A percentile compares a stretch with the other conserved stretches of the same genome.
Evolutionary conservation across 2,888 invertebrate genomes (phyloP).

Genomic region (Leucozona laternaria): DNA sequence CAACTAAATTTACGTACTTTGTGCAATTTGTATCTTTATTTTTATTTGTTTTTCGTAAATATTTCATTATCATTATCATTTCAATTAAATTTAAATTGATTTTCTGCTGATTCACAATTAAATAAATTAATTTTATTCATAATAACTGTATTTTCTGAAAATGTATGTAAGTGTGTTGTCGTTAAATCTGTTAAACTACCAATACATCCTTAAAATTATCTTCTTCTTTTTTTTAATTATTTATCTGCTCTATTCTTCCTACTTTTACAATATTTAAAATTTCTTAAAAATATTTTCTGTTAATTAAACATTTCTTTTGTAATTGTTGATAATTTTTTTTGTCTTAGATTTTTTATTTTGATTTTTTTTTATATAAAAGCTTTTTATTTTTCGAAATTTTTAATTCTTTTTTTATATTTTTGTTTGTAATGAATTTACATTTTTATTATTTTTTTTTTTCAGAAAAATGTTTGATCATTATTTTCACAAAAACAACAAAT

Average conservation of each 20-base stretch:
- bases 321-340: slow-evolving; percentile 36
- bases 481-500: background rate
- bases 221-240: slow-evolving; percentile 6
- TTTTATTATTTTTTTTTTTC: slow-evolving; percentile 24
- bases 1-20: slow-evolving; percentile 60
- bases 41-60: slow-evolving; percentile 48
- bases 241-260: slow-evolving; percentile 9
- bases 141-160: slow-evolving; percentile 27
- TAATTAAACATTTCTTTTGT: slow-evolving; percentile 28
- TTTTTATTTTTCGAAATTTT: slow-evolving; percentile 34
- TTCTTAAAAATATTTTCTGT: slow-evolving; percentile 67
- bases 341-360: slow-evolving; percentile 5
- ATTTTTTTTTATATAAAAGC: slow-evolving; percentile 64
- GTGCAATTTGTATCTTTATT: slow-evolving; percentile 63
- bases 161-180: slow-evolving; percentile 35
- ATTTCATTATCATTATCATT: slow-evolving; percentile 24
- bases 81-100: slow-evolving; percentile 21
- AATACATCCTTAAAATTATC: slow-evolving; percentile 36
- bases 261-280: slow-evolving; percentile 37
- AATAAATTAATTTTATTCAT: slow-evolving; percentile 59
- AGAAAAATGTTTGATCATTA: slow-evolving; percentile 32
- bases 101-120: slow-evolving; percentile 20
- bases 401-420: slow-evolving; percentile 14
- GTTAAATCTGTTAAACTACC: slow-evolving; percentile 38
- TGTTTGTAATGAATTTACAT: slow-evolving; percentile 15